These are phyloP conservation scores for Xylophagus ater DNA, from an alignment of 2,888 invertebrate species.

Conservation along the genomic window DNA sequence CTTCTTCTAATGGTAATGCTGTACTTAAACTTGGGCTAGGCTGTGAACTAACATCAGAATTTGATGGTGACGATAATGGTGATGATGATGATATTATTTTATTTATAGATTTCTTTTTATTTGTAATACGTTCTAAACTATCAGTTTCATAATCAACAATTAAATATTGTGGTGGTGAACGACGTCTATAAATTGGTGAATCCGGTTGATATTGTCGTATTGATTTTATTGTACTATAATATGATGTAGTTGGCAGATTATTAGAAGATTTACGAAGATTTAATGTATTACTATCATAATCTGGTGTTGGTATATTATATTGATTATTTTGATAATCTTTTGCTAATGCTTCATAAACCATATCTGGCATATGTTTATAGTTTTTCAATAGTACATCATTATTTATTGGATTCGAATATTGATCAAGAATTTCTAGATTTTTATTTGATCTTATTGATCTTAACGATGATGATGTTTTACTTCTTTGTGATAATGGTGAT, in stretches of 20 bases:
- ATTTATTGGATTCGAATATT: constrained; percentile 29
- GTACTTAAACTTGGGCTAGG: constrained; percentile 63
- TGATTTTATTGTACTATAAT: constrained; percentile 36
- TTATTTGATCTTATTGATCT: constrained; percentile 29
- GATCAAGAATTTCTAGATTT: constrained; percentile 31
- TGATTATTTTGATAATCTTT: constrained; percentile 28
- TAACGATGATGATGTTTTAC: constrained; percentile 23
- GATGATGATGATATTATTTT: constrained; percentile 24
- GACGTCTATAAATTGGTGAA: constrained; percentile 36
- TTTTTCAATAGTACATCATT: constrained; percentile 30
- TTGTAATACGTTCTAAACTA: constrained; percentile 54
- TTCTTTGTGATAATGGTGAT: constrained; percentile 21
- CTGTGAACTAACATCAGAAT: constrained; percentile 54
- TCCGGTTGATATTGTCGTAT: constrained; percentile 36
- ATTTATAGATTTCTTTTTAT: constrained; percentile 37
- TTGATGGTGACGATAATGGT: constrained; percentile 47
- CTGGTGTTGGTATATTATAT: constrained; percentile 36
- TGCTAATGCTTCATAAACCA: constrained; percentile 55
- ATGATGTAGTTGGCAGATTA: constrained; percentile 35
- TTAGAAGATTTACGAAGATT: constrained; percentile 38
- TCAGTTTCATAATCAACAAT: constrained; percentile 61
- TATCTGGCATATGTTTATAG: constrained; percentile 45
- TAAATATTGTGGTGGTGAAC: constrained; percentile 37
- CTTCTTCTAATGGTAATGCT: constrained; percentile 67
- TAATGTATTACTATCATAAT: constrained; percentile 38